These are phyloP conservation scores for Butorides virescens DNA, from an alignment of 2,113 vertebrate genomes.

Conservation along the genomic window DNA sequence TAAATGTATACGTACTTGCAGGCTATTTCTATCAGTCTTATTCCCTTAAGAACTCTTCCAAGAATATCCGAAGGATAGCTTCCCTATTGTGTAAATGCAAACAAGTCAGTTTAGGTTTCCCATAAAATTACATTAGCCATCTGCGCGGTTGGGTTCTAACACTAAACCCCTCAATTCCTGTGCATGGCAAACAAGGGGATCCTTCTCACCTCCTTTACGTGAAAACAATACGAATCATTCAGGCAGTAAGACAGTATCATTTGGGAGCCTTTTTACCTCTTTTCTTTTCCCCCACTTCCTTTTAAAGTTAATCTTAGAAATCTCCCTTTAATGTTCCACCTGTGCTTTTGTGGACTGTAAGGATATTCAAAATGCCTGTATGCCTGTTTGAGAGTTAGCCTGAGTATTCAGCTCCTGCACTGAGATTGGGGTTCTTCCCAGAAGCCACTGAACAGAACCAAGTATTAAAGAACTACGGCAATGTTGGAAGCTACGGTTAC, in stretches of 20 bases:
- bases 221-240: neutral
- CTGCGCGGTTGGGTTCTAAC: neutral
- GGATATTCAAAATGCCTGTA: neutral
- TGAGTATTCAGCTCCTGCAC: neutral
- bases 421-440: neutral
- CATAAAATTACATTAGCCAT: neutral
- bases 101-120: neutral
- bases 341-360: neutral
- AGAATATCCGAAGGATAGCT: neutral
- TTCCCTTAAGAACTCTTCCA: neutral
- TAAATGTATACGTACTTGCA: neutral
- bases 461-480: neutral
- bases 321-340: neutral
- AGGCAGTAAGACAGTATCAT: neutral
- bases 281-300: neutral
- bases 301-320: neutral
- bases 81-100: neutral
- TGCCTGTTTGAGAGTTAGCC: neutral
- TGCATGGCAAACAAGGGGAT: neutral
- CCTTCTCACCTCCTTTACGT: neutral
- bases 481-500: neutral
- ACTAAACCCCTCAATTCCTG: neutral
- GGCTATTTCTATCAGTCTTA: neutral
- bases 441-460: neutral
- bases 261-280: neutral